phyloP scores from a whole-genome alignment of 2,113 vertebrate species.

The Toxotes chatareus region DNA sequence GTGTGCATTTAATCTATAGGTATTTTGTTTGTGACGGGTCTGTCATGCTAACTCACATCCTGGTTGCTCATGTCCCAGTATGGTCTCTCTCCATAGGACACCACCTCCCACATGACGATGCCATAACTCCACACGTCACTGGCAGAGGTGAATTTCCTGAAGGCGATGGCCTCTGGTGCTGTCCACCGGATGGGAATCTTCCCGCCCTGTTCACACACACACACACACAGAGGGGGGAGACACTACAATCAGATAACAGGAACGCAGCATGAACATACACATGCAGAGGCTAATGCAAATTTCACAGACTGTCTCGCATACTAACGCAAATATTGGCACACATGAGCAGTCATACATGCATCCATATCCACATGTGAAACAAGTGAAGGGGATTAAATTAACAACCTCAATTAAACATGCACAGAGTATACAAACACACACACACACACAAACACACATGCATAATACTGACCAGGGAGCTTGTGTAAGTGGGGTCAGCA shows the following conservation, averaged over 20 bases:
- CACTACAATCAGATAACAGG: conserved; percentile 25
- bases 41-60: conserved; percentile 77
- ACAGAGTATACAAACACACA: conserved; percentile 28
- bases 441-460: conserved; percentile 17
- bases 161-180: conserved; percentile 86
- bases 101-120: conserved; percentile 89
- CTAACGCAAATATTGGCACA: conserved; percentile 65
- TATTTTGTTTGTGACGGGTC: neutral
- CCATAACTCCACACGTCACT: conserved; percentile 88
- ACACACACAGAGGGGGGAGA: conserved; percentile 8
- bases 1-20: neutral
- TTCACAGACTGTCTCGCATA: conserved; percentile 37
- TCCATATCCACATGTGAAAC: conserved; percentile 51
- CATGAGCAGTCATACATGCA: conserved; percentile 46
- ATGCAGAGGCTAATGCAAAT: conserved; percentile 41
- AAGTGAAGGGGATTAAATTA: conserved; percentile 48
- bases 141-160: conserved; percentile 86
- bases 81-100: conserved; percentile 86
- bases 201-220: conserved; percentile 76
- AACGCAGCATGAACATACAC: conserved; percentile 1
- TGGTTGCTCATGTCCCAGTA: conserved; percentile 90
- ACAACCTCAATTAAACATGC: conserved; percentile 52
- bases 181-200: conserved; percentile 89
- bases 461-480: conserved; percentile 89
- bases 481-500: conserved; percentile 95